phyloP scores from a whole-genome alignment of 1,140 invertebrate species.

The Pseudomyrmex concolor region DNA sequence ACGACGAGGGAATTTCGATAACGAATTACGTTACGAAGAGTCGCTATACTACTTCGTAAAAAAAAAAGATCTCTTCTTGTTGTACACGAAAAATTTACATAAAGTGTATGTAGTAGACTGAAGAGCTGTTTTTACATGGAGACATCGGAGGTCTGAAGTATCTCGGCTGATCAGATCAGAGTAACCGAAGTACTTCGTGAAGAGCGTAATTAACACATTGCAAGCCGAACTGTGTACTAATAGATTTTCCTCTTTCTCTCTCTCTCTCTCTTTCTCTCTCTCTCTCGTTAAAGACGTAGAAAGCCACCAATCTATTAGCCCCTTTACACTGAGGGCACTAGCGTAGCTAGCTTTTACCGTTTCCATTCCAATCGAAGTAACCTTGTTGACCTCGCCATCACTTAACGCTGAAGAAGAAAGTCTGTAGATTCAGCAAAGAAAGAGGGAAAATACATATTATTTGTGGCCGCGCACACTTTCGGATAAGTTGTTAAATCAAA shows the following conservation, averaged over 20 bases:
- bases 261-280: constrained; percentile 28
- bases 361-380: constrained; percentile 48
- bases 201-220: constrained; percentile 50
- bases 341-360: constrained; percentile 55
- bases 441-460: constrained; percentile 28
- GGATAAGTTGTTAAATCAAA: constrained; percentile 3
- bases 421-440: constrained; percentile 13
- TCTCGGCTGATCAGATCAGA: constrained; percentile 25
- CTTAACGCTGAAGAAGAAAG: constrained; percentile 34
- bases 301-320: constrained; percentile 54
- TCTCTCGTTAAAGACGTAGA: constrained; percentile 37
- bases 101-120: constrained; percentile 1
- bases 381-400: constrained; percentile 45
- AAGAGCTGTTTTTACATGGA: constrained; percentile 29
- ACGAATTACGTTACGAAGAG: constrained; percentile 2
- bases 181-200: constrained; percentile 42
- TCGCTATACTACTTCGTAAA: background rate
- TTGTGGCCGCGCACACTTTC: constrained; percentile 19
- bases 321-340: constrained; percentile 25
- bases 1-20: constrained; percentile 17
- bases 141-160: background rate
- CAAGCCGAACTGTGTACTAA: constrained; percentile 50
- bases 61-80: constrained; percentile 10
- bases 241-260: constrained; percentile 37
- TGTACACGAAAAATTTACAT: constrained; percentile 39